Percentiles rank a stretch among this genome's conserved stretches.
Evolutionary conservation across 2,113 vertebrate genomes (phyloP).

Genomic region (Corythornis cristatus): DNA sequence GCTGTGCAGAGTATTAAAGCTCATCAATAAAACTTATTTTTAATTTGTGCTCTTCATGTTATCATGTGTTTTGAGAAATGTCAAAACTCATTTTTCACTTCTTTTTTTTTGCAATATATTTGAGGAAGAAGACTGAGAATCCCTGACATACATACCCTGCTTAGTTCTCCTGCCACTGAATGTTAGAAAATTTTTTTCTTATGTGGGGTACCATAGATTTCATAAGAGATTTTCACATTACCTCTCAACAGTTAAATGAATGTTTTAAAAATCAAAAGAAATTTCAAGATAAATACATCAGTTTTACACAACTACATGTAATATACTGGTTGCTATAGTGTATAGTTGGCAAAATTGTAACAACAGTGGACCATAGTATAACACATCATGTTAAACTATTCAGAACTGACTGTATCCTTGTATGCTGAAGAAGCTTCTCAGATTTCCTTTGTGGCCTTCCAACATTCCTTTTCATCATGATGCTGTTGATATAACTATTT

Average conservation of each 20-base stretch:
- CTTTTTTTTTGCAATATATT: neutral
- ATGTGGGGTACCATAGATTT: rapidly evolving
- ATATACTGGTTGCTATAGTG: neutral
- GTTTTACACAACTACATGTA: neutral
- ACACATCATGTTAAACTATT: neutral
- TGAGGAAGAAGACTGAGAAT: neutral
- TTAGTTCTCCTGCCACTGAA: neutral
- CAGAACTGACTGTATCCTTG: neutral
- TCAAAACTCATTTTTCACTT: neutral
- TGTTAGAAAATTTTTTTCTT: neutral
- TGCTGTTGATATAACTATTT: slow-evolving; percentile 51
- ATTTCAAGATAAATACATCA: neutral
- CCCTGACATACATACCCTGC: neutral
- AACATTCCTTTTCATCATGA: slow-evolving; percentile 34
- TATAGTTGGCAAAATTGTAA: neutral
- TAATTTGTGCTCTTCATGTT: neutral
- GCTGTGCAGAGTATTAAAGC: neutral
- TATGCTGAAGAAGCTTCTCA: neutral
- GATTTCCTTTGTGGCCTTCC: slow-evolving; percentile 1
- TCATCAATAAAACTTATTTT: neutral
- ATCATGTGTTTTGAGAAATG: neutral
- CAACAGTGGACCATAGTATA: neutral
- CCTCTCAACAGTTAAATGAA: neutral
- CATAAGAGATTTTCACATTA: neutral
- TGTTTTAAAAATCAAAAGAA: neutral